Evolutionary conservation across 2,888 invertebrate genomes (phyloP), one percentile per base, ranked within the genome.

Genomic region (Lamellibrachia columna): DNA sequence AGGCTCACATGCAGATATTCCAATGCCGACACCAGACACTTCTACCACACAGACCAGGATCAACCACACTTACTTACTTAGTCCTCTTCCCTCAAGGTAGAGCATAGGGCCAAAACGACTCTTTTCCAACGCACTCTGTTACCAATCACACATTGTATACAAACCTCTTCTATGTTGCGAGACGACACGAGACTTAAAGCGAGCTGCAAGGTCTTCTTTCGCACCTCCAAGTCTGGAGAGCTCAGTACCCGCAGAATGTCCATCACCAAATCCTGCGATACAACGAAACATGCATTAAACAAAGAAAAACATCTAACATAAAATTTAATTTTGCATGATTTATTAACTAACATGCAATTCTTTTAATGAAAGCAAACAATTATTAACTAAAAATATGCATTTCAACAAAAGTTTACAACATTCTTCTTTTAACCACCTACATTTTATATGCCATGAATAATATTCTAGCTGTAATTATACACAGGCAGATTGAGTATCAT

Each of bases 191-290:
- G 97, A 95, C 99, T 99, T 97, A 99, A 97, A 0, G 98, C 98
- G 53, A 99, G 97, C 93, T 98, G 98, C 91, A 97, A 95, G 0
- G 99, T 98, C 96, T 99, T 99, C 93, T 98, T 97, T 92, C 99
- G 97, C 0, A 99, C 99, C 97, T 99, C 99, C 94, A 99, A 97
- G 96, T 99, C 99, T 3, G 99, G 98, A 90, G 98, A 98, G 93
- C 98, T 98, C 93, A 99, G 97, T 91, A 99, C 99, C 40, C 99
- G 97, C 94, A 99, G 97, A 95, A 99, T 98, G 97, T 99, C 99
- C 99, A 99, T 99, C 91, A 99, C 98, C 40, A 99, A 97, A 95
- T 98, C 99, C 96, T 97, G 94, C 0, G 94, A 93, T 90, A 95
- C 92, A 75, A 15, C 75, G 3, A 75, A 75, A 75, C 75, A 22